Evolutionary conservation across 2,888 invertebrate species (phyloP), one percentile per base, ranked within the genome.

Genomic region (Zaprionus lineosus): DNA sequence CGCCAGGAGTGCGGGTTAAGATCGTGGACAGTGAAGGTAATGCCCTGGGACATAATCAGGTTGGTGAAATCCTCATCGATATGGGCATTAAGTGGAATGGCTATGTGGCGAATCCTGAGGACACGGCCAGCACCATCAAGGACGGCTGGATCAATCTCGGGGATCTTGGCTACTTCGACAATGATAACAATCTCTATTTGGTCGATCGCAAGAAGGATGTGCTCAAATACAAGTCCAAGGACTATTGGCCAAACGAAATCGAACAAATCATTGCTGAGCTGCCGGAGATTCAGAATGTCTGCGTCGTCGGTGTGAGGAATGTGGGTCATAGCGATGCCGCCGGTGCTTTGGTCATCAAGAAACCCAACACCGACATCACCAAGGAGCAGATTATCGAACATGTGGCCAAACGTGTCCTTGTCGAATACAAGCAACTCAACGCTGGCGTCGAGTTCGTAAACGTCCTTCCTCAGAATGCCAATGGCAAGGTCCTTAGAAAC

Each of bases 111-210:
- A 86, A 88, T 58, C 60, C 69, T 0, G 59, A 26, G 26, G 87
- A 74, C 7, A 81, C 75, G 0, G 66, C 69, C 0, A 0, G 52
- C 12, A 62, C 74, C 1, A 3, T 73, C 0, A 57, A 72, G 5
- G 84, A 87, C 26, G 84, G 86, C 5, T 89, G 87, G 87, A 65
- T 87, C 1, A 73, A 79, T 12, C 68, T 87, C 0, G 90, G 90
- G 0, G 89, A 89, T 48, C 26, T 89, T 24, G 90, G 89, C 5
- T 79, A 85, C 39, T 86, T 89, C 47, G 88, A 89, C 34, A 62
- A 79, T 1, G 75, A 86, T 1, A 84, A 87, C 15, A 69, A 60
- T 56, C 59, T 89, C 3, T 84, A 69, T 60, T 28, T 88, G 5
- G 70, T 75, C 9, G 89, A 83, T 55, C 82, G 89, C 4, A 87